Conservation (phyloP, 2,888 invertebrate species). For the Rhagophthalmus giganteus region DNA sequence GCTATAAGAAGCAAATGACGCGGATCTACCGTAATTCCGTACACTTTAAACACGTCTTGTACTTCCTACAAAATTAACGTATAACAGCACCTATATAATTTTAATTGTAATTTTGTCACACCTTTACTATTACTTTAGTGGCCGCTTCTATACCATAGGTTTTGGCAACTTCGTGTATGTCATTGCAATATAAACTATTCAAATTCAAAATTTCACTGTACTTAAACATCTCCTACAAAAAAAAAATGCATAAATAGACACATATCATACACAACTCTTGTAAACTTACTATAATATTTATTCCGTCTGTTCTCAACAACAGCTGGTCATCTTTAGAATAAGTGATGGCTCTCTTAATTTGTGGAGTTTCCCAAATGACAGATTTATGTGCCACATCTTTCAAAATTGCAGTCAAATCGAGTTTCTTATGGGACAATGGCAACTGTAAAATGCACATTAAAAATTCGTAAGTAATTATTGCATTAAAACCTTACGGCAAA, state of each 20-base stretch:
- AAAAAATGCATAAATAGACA: constrained; percentile 2
- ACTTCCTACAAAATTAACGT: constrained; percentile 67
- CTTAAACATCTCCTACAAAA: constrained; percentile 78
- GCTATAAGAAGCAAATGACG: constrained; percentile 91
- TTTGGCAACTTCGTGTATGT: constrained; percentile 86
- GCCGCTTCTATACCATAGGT: constrained; percentile 98
- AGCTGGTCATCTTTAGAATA: constrained; percentile 66
- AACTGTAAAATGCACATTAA: constrained; percentile 53
- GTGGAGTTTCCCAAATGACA: constrained; percentile 77
- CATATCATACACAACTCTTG: background rate
- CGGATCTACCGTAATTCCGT: constrained; percentile 94
- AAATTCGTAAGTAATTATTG: too few species aligned
- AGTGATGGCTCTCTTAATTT: constrained; percentile 84
- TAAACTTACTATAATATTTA: constrained; percentile 74
- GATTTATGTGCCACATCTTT: constrained; percentile 70
- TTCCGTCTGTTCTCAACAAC: constrained; percentile 90
- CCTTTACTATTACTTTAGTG: constrained; percentile 81
- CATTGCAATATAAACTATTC: constrained; percentile 86
- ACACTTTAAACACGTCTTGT: constrained; percentile 93
- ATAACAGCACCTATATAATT: too few species aligned
- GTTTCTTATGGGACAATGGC: constrained; percentile 63
- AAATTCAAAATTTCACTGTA: constrained; percentile 78
- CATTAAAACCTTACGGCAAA: constrained; percentile 62
- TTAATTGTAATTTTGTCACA: too few species aligned
- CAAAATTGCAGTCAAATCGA: constrained; percentile 77